phyloP scores from a whole-genome alignment of 2,113 vertebrate genomes.

The Taurulus bubalis region DNA sequence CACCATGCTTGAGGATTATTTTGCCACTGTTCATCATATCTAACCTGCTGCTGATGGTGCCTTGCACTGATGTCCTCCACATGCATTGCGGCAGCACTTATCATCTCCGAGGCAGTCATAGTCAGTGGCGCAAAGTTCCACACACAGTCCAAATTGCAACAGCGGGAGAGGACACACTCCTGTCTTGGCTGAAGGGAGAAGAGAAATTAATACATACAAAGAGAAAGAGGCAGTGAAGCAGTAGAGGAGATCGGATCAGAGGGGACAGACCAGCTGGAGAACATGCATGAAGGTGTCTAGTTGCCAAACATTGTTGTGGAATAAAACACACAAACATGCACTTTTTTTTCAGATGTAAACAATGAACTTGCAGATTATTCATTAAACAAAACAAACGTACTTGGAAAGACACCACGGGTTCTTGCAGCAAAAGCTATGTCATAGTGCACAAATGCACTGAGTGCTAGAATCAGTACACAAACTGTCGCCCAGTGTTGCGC shows the following conservation, averaged over 20 bases:
- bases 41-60: slow-evolving; percentile 80
- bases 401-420: too few relatives aligned
- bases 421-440: not conserved
- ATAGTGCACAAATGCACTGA: slow-evolving; percentile 41
- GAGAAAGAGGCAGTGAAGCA: slow-evolving; percentile 9
- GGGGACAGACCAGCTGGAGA: not conserved
- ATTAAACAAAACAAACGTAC: slow-evolving; percentile 37
- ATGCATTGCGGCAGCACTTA: slow-evolving; percentile 85
- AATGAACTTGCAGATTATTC: not conserved
- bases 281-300: not conserved
- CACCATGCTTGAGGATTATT: not conserved
- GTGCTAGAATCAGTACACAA: slow-evolving; percentile 48
- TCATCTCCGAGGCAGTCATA: slow-evolving; percentile 72
- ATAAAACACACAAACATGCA: not conserved
- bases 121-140: slow-evolving; percentile 78
- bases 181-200: slow-evolving; percentile 68
- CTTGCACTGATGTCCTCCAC: slow-evolving; percentile 80
- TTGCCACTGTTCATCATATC: not conserved
- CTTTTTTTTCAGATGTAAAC: not conserved
- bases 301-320: not conserved
- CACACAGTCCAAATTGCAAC: slow-evolving; percentile 72
- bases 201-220: slow-evolving; percentile 1
- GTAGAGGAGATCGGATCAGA: slow-evolving; percentile 14
- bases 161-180: slow-evolving; percentile 65
- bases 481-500: slow-evolving; percentile 36